Conservation (phyloP, 2,113 vertebrate genomes). For the Echinops telfairi region DNA sequence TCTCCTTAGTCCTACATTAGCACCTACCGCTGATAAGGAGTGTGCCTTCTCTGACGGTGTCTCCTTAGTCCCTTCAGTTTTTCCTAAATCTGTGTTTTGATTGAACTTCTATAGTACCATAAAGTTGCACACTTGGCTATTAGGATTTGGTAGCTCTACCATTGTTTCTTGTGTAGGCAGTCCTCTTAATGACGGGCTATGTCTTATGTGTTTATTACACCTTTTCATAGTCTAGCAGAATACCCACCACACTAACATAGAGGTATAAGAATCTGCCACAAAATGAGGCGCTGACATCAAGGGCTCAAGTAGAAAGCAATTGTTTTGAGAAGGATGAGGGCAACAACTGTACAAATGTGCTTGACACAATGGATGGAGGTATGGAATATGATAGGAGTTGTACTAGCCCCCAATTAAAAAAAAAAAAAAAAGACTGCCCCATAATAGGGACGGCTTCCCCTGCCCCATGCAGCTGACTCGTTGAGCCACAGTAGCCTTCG, state of each 20-base stretch:
- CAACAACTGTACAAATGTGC: too few species aligned
- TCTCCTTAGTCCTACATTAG: not conserved
- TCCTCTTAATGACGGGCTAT: not conserved
- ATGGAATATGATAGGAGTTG: too few species aligned
- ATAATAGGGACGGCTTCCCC: not conserved
- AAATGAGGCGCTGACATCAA: too few species aligned
- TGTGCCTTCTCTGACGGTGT: not conserved
- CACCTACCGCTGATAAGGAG: not conserved
- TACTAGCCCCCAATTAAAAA: too few species aligned
- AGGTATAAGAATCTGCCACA: not conserved
- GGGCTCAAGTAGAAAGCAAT: too few species aligned
- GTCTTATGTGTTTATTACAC: not conserved
- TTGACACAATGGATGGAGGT: too few species aligned
- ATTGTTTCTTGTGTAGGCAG: not conserved
- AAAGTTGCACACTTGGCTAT: not conserved
- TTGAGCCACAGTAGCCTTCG: not conserved
- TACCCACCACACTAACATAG: not conserved
- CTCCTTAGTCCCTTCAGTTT: not conserved
- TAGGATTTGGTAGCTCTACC: not conserved
- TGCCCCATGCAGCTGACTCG: not conserved
- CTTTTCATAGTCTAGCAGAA: conserved; percentile 19
- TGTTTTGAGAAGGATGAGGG: too few species aligned
- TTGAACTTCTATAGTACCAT: not conserved
- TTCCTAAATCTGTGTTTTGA: not conserved
- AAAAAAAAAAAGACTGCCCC: too few species aligned